Evolutionary conservation across 1,140 invertebrate genomes (phyloP).

Genomic region (Papilio dardanus): DNA sequence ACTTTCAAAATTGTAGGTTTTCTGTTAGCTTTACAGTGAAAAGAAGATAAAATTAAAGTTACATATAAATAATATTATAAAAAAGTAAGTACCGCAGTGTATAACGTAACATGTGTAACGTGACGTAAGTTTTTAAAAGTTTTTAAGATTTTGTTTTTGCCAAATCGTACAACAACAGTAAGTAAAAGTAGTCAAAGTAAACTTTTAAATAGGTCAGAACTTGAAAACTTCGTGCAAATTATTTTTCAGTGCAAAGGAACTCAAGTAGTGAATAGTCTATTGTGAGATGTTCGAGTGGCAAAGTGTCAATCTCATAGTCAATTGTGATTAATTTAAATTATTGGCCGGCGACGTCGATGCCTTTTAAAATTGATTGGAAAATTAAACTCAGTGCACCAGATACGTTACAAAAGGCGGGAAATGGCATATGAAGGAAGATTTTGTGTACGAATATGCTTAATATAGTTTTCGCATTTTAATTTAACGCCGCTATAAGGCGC

Average conservation of each 20-base stretch:
- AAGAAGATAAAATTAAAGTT: background rate
- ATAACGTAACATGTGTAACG: background rate
- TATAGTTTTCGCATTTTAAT: background rate
- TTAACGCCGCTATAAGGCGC: background rate
- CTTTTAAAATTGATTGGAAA: constrained; percentile 36
- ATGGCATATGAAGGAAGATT: background rate
- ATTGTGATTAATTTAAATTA: constrained; percentile 34
- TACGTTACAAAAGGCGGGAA: constrained; percentile 32
- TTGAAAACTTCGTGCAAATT: background rate
- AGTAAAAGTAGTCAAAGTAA: no score
- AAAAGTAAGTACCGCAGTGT: background rate
- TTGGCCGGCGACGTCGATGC: constrained; percentile 29
- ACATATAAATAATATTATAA: background rate
- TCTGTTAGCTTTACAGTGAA: background rate
- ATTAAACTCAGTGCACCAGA: constrained; percentile 6
- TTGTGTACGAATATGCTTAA: background rate
- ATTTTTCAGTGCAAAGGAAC: background rate
- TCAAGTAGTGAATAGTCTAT: constrained; percentile 22
- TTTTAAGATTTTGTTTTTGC: background rate
- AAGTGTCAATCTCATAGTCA: constrained; percentile 34
- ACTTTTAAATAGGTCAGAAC: no score
- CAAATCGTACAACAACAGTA: background rate
- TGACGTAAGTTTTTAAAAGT: constrained; percentile 8
- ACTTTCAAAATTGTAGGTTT: no score
- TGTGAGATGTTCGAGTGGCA: constrained; percentile 24